These are phyloP conservation scores for Trissoscelio sp. DNA, from an alignment of 2,888 invertebrate genomes.

Conservation along the genomic window DNA sequence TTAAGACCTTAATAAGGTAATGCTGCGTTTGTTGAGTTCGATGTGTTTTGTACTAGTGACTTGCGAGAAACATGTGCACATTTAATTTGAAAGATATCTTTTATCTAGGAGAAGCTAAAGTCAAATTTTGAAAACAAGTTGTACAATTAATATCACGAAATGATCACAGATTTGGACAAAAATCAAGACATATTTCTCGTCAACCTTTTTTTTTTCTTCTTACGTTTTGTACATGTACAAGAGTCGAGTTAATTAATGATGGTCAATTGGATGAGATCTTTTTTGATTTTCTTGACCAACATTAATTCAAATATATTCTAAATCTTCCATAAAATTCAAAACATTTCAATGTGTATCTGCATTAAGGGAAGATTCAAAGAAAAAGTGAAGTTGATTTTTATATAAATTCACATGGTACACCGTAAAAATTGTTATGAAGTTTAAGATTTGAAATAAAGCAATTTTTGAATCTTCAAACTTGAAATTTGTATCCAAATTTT, in stretches of 20 bases:
- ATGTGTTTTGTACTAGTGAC: slow-evolving; percentile 60
- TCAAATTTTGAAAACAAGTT: background rate
- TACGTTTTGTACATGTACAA: slow-evolving; percentile 30
- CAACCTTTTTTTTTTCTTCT: slow-evolving; percentile 20
- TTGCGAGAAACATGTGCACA: slow-evolving; percentile 52
- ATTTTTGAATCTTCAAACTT: background rate
- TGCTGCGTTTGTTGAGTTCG: slow-evolving; percentile 14
- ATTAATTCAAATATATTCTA: slow-evolving; percentile 24
- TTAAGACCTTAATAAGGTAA: slow-evolving; percentile 27
- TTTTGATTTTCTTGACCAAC: background rate
- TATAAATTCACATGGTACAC: slow-evolving; percentile 1
- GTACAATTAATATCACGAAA: slow-evolving; percentile 42
- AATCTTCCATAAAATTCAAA: slow-evolving; percentile 3
- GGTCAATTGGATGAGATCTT: slow-evolving; percentile 36
- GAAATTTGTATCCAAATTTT: too few species aligned
- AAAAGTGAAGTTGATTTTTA: slow-evolving; percentile 2
- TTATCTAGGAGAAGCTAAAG: background rate
- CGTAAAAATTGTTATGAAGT: slow-evolving; percentile 17
- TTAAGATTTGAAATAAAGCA: background rate
- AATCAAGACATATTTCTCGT: slow-evolving; percentile 52
- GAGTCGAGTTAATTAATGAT: slow-evolving; percentile 14
- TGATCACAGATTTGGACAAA: slow-evolving; percentile 52
- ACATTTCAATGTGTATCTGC: background rate
- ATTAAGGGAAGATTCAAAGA: background rate
- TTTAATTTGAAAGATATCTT: background rate